phyloP scores from a whole-genome alignment of 1,140 invertebrate species.

The Lordiphosa collinella region DNA sequence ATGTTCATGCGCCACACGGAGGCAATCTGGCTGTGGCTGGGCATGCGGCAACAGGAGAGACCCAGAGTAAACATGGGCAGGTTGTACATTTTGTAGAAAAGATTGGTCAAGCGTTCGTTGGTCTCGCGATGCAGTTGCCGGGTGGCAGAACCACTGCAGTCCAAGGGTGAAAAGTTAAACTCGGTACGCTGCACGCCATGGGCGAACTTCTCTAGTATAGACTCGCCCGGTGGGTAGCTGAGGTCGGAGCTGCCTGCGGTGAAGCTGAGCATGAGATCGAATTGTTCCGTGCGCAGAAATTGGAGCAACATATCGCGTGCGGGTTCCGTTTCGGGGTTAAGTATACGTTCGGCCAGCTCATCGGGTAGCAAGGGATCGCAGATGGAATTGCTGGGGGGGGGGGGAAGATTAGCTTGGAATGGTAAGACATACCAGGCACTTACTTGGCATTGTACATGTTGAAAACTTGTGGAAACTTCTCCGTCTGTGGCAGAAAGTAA shows the following conservation, averaged over 20 bases:
- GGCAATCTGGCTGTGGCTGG: conserved; percentile 83
- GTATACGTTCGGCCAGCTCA: conserved; percentile 68
- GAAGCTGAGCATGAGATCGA: conserved; percentile 74
- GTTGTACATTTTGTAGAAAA: conserved; percentile 81
- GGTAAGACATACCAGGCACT: too few species aligned
- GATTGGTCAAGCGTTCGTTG: conserved; percentile 80
- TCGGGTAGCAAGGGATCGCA: conserved; percentile 69
- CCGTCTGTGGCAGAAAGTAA: conserved; percentile 86
- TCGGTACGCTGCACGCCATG: conserved; percentile 62
- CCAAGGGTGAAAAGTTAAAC: conserved; percentile 64
- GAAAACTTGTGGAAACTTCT: conserved; percentile 54
- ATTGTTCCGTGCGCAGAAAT: conserved; percentile 61
- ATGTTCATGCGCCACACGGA: conserved; percentile 88
- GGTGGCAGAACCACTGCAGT: conserved; percentile 51
- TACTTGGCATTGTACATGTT: conserved; percentile 64
- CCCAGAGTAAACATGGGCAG: conserved; percentile 83
- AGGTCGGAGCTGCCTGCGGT: conserved; percentile 60
- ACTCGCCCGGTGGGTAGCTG: conserved; percentile 51
- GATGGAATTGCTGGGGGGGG: conserved; percentile 42
- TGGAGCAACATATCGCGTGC: conserved; percentile 57
- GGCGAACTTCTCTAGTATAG: conserved; percentile 66
- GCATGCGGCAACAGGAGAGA: conserved; percentile 89
- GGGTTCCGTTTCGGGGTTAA: conserved; percentile 53
- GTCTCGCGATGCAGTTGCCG: conserved; percentile 50
- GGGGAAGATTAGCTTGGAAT: not conserved